Conservation (phyloP, 2,797 vertebrate genomes). For the Dendrocincla tyrannina region DNA sequence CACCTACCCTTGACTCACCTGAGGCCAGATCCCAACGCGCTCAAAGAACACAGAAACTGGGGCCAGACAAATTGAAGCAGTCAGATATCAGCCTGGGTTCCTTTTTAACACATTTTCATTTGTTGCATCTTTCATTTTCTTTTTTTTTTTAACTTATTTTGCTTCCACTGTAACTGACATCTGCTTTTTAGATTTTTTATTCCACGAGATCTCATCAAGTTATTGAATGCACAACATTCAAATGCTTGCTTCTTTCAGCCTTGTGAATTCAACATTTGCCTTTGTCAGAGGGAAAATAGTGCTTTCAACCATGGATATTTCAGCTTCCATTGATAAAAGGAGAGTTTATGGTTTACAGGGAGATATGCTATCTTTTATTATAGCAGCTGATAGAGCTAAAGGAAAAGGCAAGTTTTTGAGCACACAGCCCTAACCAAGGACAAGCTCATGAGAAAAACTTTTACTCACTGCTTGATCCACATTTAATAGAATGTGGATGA, state of each 20-base stretch:
- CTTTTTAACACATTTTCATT: background rate
- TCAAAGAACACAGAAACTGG: background rate
- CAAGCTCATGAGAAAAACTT: background rate
- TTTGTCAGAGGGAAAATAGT: background rate
- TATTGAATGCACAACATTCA: background rate
- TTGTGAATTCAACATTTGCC: background rate
- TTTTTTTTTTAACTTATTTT: background rate
- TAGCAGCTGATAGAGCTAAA: background rate
- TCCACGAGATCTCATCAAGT: background rate
- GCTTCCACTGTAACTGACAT: background rate
- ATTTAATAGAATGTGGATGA: background rate
- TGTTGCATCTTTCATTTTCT: background rate
- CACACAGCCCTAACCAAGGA: background rate
- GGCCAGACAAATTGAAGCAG: background rate
- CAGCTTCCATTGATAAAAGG: background rate
- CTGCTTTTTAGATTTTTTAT: background rate
- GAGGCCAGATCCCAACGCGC: background rate
- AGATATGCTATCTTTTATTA: background rate
- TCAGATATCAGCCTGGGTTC: background rate
- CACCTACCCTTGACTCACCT: fast-evolving
- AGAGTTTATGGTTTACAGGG: background rate
- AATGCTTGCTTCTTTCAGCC: background rate
- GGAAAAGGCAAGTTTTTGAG: background rate
- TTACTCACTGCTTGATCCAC: background rate
- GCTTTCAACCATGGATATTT: background rate